Evolutionary conservation across 1,140 invertebrate species (phyloP).

Genomic region (Drosophila lowei): DNA sequence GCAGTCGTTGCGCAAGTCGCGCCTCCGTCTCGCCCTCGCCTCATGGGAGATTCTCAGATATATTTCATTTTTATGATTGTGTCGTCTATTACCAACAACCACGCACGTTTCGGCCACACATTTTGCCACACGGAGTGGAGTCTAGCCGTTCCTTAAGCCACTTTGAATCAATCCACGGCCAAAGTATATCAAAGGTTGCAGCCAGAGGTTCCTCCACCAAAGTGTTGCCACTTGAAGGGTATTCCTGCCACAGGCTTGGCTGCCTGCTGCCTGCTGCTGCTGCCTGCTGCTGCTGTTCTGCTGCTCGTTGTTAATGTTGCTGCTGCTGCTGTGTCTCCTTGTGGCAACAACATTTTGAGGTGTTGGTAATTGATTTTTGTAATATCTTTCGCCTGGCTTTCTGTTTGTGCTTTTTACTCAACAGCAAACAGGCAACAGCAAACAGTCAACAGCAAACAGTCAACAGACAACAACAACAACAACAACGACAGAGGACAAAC

Average conservation of each 20-base stretch:
- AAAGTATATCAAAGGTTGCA: no score
- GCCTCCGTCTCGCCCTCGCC: slow-evolving; percentile 52
- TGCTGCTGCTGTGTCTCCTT: slow-evolving; percentile 44
- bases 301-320: slow-evolving; percentile 67
- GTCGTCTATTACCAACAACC: slow-evolving; percentile 80
- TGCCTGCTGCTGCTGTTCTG: slow-evolving; percentile 42
- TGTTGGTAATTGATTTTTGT: slow-evolving; percentile 82
- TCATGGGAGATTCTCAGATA: slow-evolving; percentile 81
- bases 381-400: slow-evolving; percentile 70
- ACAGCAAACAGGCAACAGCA: slow-evolving; percentile 23
- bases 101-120: slow-evolving; percentile 69
- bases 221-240: no score
- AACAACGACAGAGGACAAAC: slow-evolving; percentile 42
- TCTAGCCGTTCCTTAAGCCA: no score
- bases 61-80: slow-evolving; percentile 82
- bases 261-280: slow-evolving; percentile 8
- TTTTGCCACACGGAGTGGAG: background rate
- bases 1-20: slow-evolving; percentile 69
- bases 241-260: background rate
- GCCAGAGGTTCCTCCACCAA: no score
- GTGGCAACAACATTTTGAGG: slow-evolving; percentile 73
- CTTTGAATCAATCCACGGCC: no score
- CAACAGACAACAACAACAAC: slow-evolving; percentile 33
- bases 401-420: slow-evolving; percentile 52
- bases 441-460: slow-evolving; percentile 3